Conservation (phyloP, 2,113 vertebrate species). For the Dasyurus viverrinus region DNA sequence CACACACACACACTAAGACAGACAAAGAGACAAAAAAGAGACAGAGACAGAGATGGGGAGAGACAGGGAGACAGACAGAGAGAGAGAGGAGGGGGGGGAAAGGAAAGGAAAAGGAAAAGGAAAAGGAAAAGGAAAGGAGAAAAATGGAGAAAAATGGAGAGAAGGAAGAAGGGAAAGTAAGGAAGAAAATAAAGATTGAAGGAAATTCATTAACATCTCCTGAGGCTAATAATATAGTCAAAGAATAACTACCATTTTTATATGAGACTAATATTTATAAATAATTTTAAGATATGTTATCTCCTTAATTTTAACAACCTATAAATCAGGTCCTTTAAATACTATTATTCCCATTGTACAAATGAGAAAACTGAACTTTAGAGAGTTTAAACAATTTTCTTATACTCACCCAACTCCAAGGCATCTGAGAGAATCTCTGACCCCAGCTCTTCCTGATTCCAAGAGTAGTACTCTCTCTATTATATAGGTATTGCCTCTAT, state of each 20-base stretch:
- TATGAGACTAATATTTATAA: background rate
- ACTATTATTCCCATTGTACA: background rate
- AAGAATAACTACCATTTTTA: background rate
- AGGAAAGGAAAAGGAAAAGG: no score
- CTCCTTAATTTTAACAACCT: background rate
- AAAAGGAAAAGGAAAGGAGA: no score
- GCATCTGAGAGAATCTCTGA: background rate
- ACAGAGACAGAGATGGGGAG: no score
- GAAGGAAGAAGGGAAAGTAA: background rate
- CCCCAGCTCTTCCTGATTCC: background rate
- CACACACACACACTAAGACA: background rate
- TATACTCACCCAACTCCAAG: background rate
- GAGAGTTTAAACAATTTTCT: background rate
- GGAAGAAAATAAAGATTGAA: background rate
- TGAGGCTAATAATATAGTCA: background rate
- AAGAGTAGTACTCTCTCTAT: background rate
- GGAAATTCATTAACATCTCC: background rate
- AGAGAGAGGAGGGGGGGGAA: no score
- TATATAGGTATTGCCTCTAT: background rate
- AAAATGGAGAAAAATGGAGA: background rate
- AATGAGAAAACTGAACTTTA: background rate
- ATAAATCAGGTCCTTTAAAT: no score
- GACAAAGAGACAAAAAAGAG: background rate
- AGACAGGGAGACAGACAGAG: background rate
- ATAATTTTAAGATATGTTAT: background rate